Conservation (phyloP, 1,140 invertebrate species). For the Mamestra configurata region DNA sequence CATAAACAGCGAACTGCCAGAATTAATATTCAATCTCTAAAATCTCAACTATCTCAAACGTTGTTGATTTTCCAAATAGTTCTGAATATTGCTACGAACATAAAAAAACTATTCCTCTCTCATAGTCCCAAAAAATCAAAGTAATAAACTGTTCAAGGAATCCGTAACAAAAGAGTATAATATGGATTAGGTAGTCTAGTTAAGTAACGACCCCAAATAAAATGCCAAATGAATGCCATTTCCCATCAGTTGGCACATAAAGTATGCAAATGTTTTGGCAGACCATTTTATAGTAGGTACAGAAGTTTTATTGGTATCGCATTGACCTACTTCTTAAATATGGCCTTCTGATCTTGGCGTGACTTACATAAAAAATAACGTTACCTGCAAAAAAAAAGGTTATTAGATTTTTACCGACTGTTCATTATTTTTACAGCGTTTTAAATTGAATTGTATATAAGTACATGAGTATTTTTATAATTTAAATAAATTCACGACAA, state of each 20-base stretch:
- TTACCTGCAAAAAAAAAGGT: background rate
- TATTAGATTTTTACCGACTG: background rate
- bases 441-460: background rate
- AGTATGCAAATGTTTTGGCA: constrained; percentile 10
- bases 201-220: background rate
- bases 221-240: background rate
- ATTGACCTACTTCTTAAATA: constrained; percentile 25
- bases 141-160: background rate
- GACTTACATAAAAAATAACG: background rate
- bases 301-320: background rate
- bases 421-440: background rate
- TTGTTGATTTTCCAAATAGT: no score
- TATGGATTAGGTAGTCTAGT: background rate
- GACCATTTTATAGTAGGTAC: background rate
- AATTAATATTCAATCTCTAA: no score
- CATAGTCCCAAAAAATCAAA: background rate
- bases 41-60: no score
- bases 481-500: no score
- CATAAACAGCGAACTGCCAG: no score
- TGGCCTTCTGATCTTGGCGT: background rate
- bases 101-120: no score
- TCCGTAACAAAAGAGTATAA: background rate
- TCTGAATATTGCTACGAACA: no score
- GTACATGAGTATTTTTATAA: no score
- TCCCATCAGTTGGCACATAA: constrained; percentile 10